A percentile compares a stretch with the other conserved stretches of the same genome.
These are phyloP conservation scores for Thera obeliscata DNA, from an alignment of 2,888 invertebrate species.

Conservation along the genomic window DNA sequence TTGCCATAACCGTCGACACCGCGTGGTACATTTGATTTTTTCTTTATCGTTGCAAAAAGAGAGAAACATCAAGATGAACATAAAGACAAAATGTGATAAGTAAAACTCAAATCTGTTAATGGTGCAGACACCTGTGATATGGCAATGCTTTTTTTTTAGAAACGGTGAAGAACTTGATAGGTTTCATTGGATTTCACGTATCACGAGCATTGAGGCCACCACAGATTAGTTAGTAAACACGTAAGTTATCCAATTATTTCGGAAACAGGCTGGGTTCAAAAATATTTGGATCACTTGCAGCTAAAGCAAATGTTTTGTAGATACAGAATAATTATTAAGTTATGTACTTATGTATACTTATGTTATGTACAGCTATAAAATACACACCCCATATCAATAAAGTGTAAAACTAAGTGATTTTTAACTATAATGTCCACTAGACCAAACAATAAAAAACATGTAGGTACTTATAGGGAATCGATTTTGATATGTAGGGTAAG, in stretches of 20 bases:
- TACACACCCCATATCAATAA: constrained; percentile 6
- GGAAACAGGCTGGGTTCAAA: constrained; percentile 11
- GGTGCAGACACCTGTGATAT: constrained; percentile 59
- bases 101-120: constrained; percentile 49
- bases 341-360: too few species aligned
- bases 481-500: not conserved
- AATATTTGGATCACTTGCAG: constrained; percentile 30
- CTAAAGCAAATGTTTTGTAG: constrained; percentile 31
- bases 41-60: constrained; percentile 87
- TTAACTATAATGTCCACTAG: constrained; percentile 9
- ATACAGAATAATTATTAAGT: constrained; percentile 15
- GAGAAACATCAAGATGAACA: constrained; percentile 83
- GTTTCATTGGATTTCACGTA: constrained; percentile 38
- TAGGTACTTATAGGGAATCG: too few species aligned
- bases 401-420: constrained; percentile 22
- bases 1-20: constrained; percentile 96
- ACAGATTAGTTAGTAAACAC: constrained; percentile 54
- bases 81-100: constrained; percentile 62
- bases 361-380: too few species aligned
- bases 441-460: not conserved
- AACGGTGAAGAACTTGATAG: constrained; percentile 35
- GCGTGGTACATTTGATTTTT: constrained; percentile 98
- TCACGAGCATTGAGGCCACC: constrained; percentile 49
- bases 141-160: constrained; percentile 43
- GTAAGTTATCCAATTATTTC: constrained; percentile 51